phyloP scores from a whole-genome alignment of 2,888 invertebrate species.

The Nephrotoma flavescens region DNA sequence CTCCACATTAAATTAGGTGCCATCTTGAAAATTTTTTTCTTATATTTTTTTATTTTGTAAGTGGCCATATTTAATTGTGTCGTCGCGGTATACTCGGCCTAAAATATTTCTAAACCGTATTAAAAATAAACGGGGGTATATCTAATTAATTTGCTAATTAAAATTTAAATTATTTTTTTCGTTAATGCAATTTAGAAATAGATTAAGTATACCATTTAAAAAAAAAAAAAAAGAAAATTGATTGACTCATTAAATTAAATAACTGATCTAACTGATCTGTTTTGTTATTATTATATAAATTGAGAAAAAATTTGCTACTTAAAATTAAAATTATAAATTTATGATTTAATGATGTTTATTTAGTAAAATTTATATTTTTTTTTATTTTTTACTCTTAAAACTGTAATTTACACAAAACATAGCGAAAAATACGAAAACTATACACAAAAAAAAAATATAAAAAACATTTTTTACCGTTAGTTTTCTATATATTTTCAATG shows the following conservation, averaged over 20 bases:
- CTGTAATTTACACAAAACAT: neutral
- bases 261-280: neutral
- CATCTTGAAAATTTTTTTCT: neutral
- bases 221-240: neutral
- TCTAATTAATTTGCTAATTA: neutral
- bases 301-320: neutral
- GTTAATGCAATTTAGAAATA: neutral
- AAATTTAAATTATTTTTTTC: neutral
- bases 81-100: neutral
- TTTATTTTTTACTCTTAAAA: neutral
- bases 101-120: neutral
- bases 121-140: neutral
- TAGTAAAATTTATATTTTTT: neutral
- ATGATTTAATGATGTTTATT: neutral
- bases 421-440: neutral
- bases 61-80: neutral
- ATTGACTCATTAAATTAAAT: neutral
- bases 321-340: neutral
- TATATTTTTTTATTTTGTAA: neutral
- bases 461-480: neutral
- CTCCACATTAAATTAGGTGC: neutral
- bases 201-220: neutral
- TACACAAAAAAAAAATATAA: neutral
- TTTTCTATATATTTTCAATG: slow-evolving; percentile 1
- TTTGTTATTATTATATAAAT: too few species aligned